Base-by-base conservation (phyloP, 2,888 invertebrate genomes). In the Branchipolynoe longqiensis region DNA sequence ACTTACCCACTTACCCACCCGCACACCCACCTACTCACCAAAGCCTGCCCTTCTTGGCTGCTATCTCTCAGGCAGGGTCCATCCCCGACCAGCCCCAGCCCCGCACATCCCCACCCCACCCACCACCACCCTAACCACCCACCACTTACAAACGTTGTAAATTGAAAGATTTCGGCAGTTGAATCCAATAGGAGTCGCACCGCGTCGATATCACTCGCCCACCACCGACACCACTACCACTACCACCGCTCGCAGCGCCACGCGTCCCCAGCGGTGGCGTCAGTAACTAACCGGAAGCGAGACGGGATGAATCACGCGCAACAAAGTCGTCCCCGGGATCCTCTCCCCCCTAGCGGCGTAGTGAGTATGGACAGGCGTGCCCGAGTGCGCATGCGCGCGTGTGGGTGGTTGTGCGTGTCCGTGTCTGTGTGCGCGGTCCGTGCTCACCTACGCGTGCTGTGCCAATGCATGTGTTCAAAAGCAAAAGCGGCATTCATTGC, bases 151-250 rank as follows among this genome's bases (percentile, higher is more conserved):
- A 48, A 41, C 78, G 25, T 1, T 1, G 31, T 28, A 78, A 78
- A 78, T 78, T 78, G 78, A 78, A 78, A 78, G 78, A 78, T 78
- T 78, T 54, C 78, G 6, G 48, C 25, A 41, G 41, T 78, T 22
- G 78, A 25, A 33, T 36, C 38, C 54, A 25, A 78, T 48, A 48
- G 48, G 78, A 48, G 48, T 18, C n/a, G 22, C 78, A 0, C 1
- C 18, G 78, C 54, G 78, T 78, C 78, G 78, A 78, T 78, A 78
- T 25, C 36, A n/a, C 38, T 4, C n/a, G 58, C 4, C 58, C 14
- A n/a, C n/a, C 62, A 14, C 62, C 62, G 18, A 62, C 62, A 31
- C n/a, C 28, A 2, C 28, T 62, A 25, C 25, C 2, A 62, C n/a
- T n/a, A 56, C 31, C 3, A 25, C 2, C 62, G 3, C 6, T 28